Base-by-base conservation (phyloP, 2,113 vertebrate genomes). In the Meleagris gallopavo region DNA sequence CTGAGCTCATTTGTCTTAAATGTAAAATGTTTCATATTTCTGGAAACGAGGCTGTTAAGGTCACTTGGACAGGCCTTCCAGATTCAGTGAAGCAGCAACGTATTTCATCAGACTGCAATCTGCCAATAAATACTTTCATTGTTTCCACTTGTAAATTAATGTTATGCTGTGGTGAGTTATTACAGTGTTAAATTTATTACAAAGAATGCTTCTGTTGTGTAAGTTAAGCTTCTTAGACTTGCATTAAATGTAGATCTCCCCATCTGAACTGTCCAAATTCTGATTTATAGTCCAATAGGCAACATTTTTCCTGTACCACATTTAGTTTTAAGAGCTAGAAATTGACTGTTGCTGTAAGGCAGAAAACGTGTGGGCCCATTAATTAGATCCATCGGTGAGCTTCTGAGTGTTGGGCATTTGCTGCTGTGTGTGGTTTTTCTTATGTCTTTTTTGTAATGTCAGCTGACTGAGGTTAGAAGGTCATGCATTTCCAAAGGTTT, bases 401-500 rank as follows among this genome's bases (percentile, higher is more conserved):
- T 62, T 89, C 3, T 46, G 5, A 83, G 57, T 17, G 5, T 55
- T 83, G 88, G 93, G 29, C 61, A 58, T 85, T 94, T 80, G 75
- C 84, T 87, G 88, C 55, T 71, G 14, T 11, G 1, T 91, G 80
- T 95, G 88, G 45, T 88, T 95, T 95, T 76, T 71, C 64, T 89
- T 67, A n/a, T 2, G 41, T 62, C 65, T 88, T 71, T 77, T 54
- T 76, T 86, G 76, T 86, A 36, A 41, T 61, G 75, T 95, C 82
- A 94, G 91, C 93, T 94, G 94, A 66, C 75, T 91, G 79, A 79
- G 46, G 61, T 83, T 80, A 70, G 87, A 62, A 87, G 50, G 88
- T 83, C 13, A 83, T 21, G 77, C 62, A 52, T 54, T 74, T 74
- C 81, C 79, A 70, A 16, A 83, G 76, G 64, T 80, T 73, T 50